Evolutionary conservation across 2,113 vertebrate species (phyloP).

Genomic region (Brachirus orientalis): DNA sequence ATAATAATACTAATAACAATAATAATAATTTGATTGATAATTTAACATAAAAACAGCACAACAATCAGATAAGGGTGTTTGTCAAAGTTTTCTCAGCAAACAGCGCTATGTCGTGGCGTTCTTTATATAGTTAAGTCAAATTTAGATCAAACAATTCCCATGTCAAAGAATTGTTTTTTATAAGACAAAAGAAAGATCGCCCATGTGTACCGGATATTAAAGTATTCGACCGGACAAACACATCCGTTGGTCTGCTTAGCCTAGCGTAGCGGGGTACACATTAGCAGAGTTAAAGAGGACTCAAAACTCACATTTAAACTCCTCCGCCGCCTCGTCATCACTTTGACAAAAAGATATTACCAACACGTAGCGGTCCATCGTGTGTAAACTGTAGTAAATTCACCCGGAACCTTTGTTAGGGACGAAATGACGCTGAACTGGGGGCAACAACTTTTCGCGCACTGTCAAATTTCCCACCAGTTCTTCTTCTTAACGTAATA

Average conservation of each 20-base stretch:
- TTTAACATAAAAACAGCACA: no score
- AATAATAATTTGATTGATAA: no score
- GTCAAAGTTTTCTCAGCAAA: not conserved
- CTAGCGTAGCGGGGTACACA: fast-evolving
- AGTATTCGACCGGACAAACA: no score
- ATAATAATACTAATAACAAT: no score
- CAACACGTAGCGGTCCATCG: slow-evolving; percentile 73
- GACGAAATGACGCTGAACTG: fast-evolving
- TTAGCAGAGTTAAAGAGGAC: not conserved
- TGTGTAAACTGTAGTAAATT: not conserved
- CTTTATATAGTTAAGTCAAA: not conserved
- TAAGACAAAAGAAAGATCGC: not conserved
- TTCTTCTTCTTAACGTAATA: slow-evolving; percentile 29
- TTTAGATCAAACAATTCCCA: not conserved
- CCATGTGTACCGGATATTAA: no score
- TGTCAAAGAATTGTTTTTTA: no score
- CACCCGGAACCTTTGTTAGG: fast-evolving
- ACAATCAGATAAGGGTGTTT: not conserved
- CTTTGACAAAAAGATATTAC: slow-evolving; percentile 51
- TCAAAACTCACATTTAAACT: slow-evolving; percentile 57
- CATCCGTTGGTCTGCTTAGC: not conserved
- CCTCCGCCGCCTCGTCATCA: slow-evolving; percentile 7
- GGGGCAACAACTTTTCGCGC: slow-evolving; percentile 1
- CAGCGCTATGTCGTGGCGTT: not conserved
- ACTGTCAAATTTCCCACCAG: slow-evolving; percentile 73